A percentile compares a stretch with the other conserved stretches of the same genome.
phyloP scores from a whole-genome alignment of 2,888 invertebrate genomes.

The Andricus quercusramuli region DNA sequence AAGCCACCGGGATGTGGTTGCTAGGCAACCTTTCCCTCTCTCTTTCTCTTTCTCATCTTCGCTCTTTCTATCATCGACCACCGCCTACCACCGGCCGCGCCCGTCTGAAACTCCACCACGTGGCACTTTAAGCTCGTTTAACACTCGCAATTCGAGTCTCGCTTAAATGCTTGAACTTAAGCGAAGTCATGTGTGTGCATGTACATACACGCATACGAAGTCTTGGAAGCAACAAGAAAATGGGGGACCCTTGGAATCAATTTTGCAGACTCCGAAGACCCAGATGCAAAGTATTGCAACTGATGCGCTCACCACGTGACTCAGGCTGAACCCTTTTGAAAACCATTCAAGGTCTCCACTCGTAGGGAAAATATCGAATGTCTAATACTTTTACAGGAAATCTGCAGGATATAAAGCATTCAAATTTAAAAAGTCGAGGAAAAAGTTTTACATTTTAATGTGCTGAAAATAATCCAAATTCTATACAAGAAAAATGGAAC shows the following conservation, averaged over 20 bases:
- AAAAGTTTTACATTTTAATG: no score
- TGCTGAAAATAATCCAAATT: no score
- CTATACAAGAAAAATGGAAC: no score
- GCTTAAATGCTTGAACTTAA: slow-evolving; percentile 11
- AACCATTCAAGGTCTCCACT: neutral
- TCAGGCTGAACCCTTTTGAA: neutral
- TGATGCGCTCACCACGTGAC: slow-evolving; percentile 2
- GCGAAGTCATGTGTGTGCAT: neutral
- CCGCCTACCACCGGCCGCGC: slow-evolving; percentile 68
- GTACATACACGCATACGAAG: neutral
- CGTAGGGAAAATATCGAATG: neutral
- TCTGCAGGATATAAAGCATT: no score
- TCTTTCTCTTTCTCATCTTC: slow-evolving; percentile 29
- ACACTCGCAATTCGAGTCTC: slow-evolving; percentile 48
- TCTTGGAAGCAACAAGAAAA: slow-evolving; percentile 23
- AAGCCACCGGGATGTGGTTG: slow-evolving; percentile 64
- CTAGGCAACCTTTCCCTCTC: slow-evolving; percentile 66
- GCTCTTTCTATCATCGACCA: slow-evolving; percentile 70
- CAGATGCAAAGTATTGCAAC: neutral
- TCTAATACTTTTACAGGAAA: no score
- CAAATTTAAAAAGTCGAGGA: no score
- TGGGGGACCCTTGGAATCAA: slow-evolving; percentile 6
- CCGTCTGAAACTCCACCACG: slow-evolving; percentile 71
- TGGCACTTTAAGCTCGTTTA: slow-evolving; percentile 49
- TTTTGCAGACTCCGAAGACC: neutral